These are phyloP conservation scores for Tetramorium alpestre DNA, from an alignment of 1,140 invertebrate species.

Conservation along the genomic window DNA sequence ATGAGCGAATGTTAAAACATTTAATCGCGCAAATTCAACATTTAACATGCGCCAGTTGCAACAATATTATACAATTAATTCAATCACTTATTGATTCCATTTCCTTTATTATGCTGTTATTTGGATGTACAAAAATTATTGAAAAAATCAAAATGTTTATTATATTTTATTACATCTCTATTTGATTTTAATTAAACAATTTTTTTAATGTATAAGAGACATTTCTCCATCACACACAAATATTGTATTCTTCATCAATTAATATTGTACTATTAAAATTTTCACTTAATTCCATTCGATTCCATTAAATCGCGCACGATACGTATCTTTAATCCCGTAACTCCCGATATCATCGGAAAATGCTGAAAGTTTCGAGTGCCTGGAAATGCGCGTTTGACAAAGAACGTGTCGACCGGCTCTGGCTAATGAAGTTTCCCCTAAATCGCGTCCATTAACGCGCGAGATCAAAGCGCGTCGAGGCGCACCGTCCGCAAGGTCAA, in stretches of 20 bases:
- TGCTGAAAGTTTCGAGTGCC: not conserved
- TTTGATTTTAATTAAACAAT: not conserved
- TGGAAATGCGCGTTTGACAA: slow-evolving; percentile 2
- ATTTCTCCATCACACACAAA: not conserved
- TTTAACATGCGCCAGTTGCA: not conserved
- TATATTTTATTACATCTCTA: not conserved
- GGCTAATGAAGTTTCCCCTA: slow-evolving; percentile 37
- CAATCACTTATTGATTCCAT: not conserved
- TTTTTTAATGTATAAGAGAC: not conserved
- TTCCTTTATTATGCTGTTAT: not conserved
- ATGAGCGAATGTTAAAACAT: not conserved
- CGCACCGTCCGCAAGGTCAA: not conserved
- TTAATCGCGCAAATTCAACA: not conserved
- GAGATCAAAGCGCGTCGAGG: slow-evolving; percentile 41
- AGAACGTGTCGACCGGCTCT: not conserved
- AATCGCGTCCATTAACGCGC: slow-evolving; percentile 45
- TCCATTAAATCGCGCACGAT: not conserved
- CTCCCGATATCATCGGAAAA: slow-evolving; percentile 16
- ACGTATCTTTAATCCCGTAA: not conserved
- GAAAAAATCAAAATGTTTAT: not conserved
- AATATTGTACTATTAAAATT: not conserved
- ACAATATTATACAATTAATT: not conserved
- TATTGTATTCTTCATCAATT: not conserved
- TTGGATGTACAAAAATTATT: not conserved
- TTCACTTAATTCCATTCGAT: not conserved